Percentiles rank a stretch among this genome's conserved stretches.
Conservation (phyloP, 2,797 vertebrate species). For the Eidolon dupreanum region DNA sequence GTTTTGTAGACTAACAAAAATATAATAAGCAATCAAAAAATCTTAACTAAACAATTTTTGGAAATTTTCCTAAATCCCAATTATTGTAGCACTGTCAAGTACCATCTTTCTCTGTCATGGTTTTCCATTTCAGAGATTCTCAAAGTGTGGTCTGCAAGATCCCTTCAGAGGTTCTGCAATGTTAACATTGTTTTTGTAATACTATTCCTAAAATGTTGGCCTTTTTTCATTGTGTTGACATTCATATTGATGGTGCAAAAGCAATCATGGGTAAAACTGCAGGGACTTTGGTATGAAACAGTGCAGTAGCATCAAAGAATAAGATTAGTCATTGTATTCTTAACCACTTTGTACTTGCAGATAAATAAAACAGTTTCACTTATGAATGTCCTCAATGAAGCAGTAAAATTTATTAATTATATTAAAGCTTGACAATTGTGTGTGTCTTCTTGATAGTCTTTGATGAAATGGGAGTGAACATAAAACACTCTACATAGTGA, state of each 20-base stretch:
- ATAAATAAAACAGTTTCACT: neutral
- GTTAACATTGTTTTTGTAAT: neutral
- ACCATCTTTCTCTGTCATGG: neutral
- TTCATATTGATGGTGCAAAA: neutral
- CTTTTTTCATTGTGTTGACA: neutral
- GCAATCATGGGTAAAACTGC: neutral
- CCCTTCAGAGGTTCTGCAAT: neutral
- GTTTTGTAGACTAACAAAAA: neutral
- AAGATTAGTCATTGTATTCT: neutral
- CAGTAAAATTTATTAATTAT: constrained; percentile 12
- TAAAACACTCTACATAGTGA: neutral
- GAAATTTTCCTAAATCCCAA: neutral
- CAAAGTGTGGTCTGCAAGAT: neutral
- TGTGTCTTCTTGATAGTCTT: constrained; percentile 24
- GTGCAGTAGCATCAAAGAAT: neutral
- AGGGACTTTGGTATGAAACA: neutral
- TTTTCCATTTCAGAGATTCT: neutral
- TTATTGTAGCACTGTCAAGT: neutral
- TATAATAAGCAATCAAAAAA: neutral
- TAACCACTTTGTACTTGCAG: neutral
- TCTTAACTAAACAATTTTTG: neutral
- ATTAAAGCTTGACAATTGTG: neutral
- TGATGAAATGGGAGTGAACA: neutral
- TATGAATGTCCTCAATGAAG: neutral
- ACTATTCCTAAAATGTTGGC: neutral